A percentile compares a stretch with the other conserved stretches of the same genome.
Conservation (phyloP, 2,113 vertebrate genomes). For the Atrichornis clamosus region DNA sequence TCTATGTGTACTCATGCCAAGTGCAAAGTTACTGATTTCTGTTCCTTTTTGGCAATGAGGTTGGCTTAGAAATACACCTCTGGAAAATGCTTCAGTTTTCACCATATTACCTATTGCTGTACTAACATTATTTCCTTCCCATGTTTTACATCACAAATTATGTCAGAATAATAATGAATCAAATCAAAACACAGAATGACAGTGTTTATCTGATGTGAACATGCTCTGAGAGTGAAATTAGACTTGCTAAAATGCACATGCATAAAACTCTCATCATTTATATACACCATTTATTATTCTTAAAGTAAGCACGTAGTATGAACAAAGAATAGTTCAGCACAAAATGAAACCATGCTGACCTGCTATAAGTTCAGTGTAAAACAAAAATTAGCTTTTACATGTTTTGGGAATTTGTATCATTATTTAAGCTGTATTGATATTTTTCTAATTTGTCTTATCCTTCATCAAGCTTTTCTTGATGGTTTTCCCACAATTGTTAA, state of each 20-base stretch:
- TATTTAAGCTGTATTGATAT: not conserved
- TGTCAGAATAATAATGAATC: slow-evolving; percentile 7
- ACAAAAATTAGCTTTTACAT: not conserved
- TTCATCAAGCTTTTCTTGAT: not conserved
- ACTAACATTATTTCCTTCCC: not conserved
- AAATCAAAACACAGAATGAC: not conserved
- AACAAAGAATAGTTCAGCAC: not conserved
- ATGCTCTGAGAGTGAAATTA: not conserved
- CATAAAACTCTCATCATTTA: not conserved
- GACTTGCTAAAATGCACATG: not conserved
- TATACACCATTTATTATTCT: not conserved
- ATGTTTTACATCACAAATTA: not conserved
- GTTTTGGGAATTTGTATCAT: not conserved
- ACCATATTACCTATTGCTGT: not conserved
- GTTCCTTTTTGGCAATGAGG: not conserved
- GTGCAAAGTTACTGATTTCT: not conserved
- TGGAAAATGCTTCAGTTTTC: not conserved
- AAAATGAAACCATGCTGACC: not conserved
- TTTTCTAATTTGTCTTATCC: not conserved
- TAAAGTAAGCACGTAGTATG: not conserved
- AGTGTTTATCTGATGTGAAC: not conserved
- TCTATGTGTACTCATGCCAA: not conserved
- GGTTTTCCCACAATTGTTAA: not conserved
- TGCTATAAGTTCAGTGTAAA: not conserved
- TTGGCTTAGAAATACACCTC: not conserved